A percentile compares a stretch with the other conserved stretches of the same genome.
These are phyloP conservation scores for Malthinus flaveolus DNA, from an alignment of 2,888 invertebrate species.

Conservation along the genomic window DNA sequence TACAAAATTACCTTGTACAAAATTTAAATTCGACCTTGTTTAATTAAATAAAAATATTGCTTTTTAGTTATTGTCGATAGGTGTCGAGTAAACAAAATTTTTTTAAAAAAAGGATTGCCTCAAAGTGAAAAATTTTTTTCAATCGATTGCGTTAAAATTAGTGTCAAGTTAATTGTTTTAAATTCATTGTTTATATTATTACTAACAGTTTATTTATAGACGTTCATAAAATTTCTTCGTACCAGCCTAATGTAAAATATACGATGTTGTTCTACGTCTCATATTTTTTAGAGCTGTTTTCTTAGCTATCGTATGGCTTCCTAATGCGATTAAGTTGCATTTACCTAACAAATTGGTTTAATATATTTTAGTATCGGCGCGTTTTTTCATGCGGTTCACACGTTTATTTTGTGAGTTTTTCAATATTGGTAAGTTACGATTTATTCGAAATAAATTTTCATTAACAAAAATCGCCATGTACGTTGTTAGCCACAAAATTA, in stretches of 20 bases:
- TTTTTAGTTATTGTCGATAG: no score
- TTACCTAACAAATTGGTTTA: slow-evolving; percentile 15
- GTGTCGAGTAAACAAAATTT: no score
- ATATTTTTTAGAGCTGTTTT: slow-evolving; percentile 21
- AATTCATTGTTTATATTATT: neutral
- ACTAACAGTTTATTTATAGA: slow-evolving; percentile 25
- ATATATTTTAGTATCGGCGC: slow-evolving; percentile 18
- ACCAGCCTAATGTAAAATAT: slow-evolving; percentile 21
- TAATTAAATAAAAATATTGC: no score
- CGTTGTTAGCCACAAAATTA: slow-evolving; percentile 12
- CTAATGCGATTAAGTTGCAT: slow-evolving; percentile 34
- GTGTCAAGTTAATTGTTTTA: slow-evolving; percentile 1
- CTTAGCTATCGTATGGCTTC: slow-evolving; percentile 34
- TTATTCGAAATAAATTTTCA: slow-evolving; percentile 1
- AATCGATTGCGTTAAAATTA: neutral
- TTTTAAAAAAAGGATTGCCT: no score
- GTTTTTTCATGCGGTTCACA: slow-evolving; percentile 17
- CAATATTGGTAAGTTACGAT: slow-evolving; percentile 9
- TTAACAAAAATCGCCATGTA: slow-evolving; percentile 33
- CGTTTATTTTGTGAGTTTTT: slow-evolving; percentile 6
- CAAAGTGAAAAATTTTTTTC: neutral
- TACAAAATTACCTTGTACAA: slow-evolving; percentile 3
- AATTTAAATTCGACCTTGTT: slow-evolving; percentile 1
- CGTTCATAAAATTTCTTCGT: slow-evolving; percentile 21
- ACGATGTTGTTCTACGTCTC: slow-evolving; percentile 17